phyloP scores from a whole-genome alignment of 2,888 invertebrate genomes.

The Salpingus planirostris region DNA sequence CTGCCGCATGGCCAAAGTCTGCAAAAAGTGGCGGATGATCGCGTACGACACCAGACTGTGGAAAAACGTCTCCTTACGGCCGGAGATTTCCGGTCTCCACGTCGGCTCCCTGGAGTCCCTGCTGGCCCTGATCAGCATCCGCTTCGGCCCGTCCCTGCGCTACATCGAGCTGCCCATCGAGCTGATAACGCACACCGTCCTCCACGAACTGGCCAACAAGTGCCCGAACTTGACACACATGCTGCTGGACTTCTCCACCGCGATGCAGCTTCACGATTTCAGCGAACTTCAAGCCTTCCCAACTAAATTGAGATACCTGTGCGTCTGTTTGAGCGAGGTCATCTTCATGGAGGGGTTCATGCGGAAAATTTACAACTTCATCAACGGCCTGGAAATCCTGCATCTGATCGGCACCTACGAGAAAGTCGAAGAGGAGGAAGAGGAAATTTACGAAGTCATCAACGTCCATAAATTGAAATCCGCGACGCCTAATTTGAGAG shows the following conservation, averaged over 20 bases:
- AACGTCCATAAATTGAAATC: conserved; percentile 98
- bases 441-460: conserved; percentile 98
- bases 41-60: conserved; percentile 94
- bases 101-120: conserved; percentile 83
- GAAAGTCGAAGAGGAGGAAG: conserved; percentile 96
- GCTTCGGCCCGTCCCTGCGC: conserved; percentile 80
- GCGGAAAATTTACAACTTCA: conserved; percentile 98
- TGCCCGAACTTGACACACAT: conserved; percentile 94
- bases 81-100: conserved; percentile 92
- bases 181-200: conserved; percentile 89
- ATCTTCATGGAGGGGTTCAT: conserved; percentile 99
- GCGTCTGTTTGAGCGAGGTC: conserved; percentile 93
- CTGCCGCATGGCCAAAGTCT: conserved; percentile 86
- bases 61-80: conserved; percentile 92
- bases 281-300: conserved; percentile 98
- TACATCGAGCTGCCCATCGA: conserved; percentile 95
- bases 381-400: conserved; percentile 93
- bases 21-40: conserved; percentile 91
- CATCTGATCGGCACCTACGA: conserved; percentile 98
- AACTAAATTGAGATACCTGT: conserved; percentile 72
- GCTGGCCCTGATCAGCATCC: conserved; percentile 74
- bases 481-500: conserved; percentile 92
- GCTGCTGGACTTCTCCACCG: conserved; percentile 96
- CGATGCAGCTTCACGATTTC: conserved; percentile 99
- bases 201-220: conserved; percentile 93